A percentile compares a stretch with the other conserved stretches of the same genome.
These are phyloP conservation scores for Luperina nickerlii DNA, from an alignment of 2,888 invertebrate genomes.

Conservation along the genomic window DNA sequence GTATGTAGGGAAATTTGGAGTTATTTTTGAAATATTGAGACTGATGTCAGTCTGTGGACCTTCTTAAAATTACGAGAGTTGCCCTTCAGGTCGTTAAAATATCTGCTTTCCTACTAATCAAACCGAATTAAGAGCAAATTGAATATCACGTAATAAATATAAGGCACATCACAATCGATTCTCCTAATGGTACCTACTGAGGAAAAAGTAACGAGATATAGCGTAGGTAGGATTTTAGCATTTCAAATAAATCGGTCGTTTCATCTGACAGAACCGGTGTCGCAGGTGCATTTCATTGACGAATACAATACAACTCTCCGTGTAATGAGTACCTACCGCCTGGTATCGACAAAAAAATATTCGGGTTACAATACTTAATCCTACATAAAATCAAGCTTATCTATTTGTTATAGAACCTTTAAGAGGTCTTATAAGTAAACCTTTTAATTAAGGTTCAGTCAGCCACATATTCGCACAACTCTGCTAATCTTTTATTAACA, in stretches of 20 bases:
- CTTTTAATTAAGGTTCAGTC: slow-evolving; percentile 19
- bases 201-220: background rate
- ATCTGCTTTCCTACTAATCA: background rate
- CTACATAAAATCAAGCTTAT: background rate
- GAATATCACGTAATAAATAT: background rate
- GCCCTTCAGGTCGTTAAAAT: background rate
- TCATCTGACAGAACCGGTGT: slow-evolving; percentile 5
- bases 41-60: background rate
- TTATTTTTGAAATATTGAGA: background rate
- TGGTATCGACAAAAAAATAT: background rate
- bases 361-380: background rate
- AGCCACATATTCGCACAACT: slow-evolving; percentile 7
- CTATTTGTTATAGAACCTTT: background rate
- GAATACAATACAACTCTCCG: slow-evolving; percentile 24
- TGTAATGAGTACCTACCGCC: slow-evolving; percentile 14
- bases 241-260: slow-evolving; percentile 39
- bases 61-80: background rate
- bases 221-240: background rate
- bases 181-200: background rate
- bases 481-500: slow-evolving; percentile 6
- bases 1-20: too few relatives aligned
- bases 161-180: background rate
- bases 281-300: slow-evolving; percentile 47
- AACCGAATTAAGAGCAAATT: background rate
- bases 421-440: background rate